These are phyloP conservation scores for Hippoglossus stenolepis DNA, from an alignment of 2,113 vertebrate genomes.

Conservation along the genomic window DNA sequence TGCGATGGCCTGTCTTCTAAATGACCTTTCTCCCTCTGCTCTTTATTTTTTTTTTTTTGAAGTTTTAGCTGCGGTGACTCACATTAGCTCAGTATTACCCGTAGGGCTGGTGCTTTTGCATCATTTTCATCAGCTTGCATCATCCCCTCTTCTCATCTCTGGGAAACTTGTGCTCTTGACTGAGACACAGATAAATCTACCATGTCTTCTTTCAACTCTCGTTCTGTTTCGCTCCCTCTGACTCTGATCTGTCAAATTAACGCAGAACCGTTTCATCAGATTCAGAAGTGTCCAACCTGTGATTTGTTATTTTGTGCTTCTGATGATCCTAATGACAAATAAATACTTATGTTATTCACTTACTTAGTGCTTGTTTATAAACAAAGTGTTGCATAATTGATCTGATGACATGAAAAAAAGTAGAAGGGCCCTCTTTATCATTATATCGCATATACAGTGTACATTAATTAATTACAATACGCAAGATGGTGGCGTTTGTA, in stretches of 20 bases:
- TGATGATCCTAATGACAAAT: constrained; percentile 7
- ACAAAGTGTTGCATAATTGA: background rate
- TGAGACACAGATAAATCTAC: constrained; percentile 75
- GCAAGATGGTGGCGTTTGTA: too few species aligned
- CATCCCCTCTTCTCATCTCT: constrained; percentile 75
- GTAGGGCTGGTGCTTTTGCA: constrained; percentile 74
- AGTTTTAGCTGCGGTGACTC: constrained; percentile 69
- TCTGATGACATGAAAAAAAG: background rate
- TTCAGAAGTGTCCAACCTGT: constrained; percentile 39
- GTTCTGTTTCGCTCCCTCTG: constrained; percentile 54
- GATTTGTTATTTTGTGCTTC: constrained; percentile 52
- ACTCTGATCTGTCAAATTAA: constrained; percentile 73
- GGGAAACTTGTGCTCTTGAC: constrained; percentile 75
- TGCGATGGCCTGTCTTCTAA: constrained; percentile 50
- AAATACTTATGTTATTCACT: background rate
- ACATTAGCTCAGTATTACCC: constrained; percentile 75
- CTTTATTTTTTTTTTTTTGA: constrained; percentile 43
- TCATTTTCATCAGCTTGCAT: constrained; percentile 84
- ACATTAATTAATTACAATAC: too few species aligned
- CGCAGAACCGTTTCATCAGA: constrained; percentile 64
- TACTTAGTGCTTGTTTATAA: background rate
- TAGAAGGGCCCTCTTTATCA: background rate
- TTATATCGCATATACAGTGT: too few species aligned
- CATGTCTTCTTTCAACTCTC: constrained; percentile 70
- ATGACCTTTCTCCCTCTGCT: constrained; percentile 61